phyloP scores from a whole-genome alignment of 2,113 vertebrate species.

The Collichthys lucidus region DNA sequence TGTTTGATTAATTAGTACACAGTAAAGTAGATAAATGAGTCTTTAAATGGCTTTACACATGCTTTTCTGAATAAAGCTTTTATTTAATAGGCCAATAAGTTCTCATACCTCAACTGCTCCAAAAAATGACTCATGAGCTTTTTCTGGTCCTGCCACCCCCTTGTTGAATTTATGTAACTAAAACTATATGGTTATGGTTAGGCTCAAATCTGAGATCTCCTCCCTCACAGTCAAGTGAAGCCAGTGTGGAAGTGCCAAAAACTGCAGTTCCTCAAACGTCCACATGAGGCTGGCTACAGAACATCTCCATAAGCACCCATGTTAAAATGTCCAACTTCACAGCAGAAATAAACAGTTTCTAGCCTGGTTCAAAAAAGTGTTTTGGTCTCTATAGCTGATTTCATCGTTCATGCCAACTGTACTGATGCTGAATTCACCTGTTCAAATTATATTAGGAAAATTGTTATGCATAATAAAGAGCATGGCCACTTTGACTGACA shows the following conservation, averaged over 20 bases:
- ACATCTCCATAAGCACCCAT: too few relatives aligned
- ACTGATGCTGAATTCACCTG: too few relatives aligned
- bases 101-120: neutral
- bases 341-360: too few relatives aligned
- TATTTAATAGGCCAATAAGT: neutral
- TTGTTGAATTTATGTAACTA: neutral
- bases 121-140: neutral
- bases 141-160: neutral
- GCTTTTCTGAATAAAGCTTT: neutral
- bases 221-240: neutral
- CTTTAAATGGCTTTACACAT: conserved; percentile 4
- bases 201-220: neutral
- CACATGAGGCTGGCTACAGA: too few relatives aligned
- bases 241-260: too few relatives aligned
- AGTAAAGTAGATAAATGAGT: conserved; percentile 12
- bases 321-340: too few relatives aligned
- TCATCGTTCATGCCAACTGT: too few relatives aligned
- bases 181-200: neutral
- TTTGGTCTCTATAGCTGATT: too few relatives aligned
- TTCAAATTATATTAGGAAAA: too few relatives aligned
- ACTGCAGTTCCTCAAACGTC: too few relatives aligned
- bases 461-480: neutral
- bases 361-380: too few relatives aligned
- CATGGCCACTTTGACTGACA: neutral
- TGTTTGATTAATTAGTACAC: conserved; percentile 33